These are phyloP conservation scores for Mycalesis mineus DNA, from an alignment of 2,888 invertebrate species.

Conservation along the genomic window DNA sequence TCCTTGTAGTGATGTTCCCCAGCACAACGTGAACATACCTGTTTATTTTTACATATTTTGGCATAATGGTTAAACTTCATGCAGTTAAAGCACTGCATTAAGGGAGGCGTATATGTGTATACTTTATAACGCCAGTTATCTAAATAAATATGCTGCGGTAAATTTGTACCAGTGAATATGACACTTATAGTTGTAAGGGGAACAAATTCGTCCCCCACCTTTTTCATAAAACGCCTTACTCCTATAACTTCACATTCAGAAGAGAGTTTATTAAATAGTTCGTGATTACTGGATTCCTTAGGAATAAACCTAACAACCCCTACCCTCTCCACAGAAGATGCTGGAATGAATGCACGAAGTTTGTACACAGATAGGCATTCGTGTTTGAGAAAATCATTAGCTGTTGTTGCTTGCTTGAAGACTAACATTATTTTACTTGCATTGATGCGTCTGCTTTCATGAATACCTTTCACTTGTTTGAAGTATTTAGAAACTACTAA, in stretches of 20 bases:
- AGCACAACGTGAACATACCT: background rate
- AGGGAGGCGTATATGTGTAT: background rate
- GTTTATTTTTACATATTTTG: background rate
- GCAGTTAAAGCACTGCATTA: background rate
- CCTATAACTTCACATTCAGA: background rate
- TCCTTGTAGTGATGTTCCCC: background rate
- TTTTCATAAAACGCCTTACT: background rate
- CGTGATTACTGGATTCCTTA: background rate
- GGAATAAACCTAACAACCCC: background rate
- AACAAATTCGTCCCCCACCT: background rate
- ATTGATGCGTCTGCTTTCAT: background rate
- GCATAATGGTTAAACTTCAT: background rate
- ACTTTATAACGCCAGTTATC: background rate
- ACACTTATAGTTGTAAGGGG: background rate
- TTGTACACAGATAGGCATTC: background rate
- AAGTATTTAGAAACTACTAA: background rate
- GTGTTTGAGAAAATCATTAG: constrained; percentile 20
- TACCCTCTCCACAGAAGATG: background rate
- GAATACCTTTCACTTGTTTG: background rate
- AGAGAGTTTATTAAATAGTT: background rate
- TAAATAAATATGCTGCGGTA: background rate
- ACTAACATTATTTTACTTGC: background rate
- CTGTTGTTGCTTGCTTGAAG: background rate
- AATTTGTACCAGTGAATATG: background rate
- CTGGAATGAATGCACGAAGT: background rate